Evolutionary conservation across 2,797 vertebrate species (phyloP).

Genomic region (Catharus ustulatus): DNA sequence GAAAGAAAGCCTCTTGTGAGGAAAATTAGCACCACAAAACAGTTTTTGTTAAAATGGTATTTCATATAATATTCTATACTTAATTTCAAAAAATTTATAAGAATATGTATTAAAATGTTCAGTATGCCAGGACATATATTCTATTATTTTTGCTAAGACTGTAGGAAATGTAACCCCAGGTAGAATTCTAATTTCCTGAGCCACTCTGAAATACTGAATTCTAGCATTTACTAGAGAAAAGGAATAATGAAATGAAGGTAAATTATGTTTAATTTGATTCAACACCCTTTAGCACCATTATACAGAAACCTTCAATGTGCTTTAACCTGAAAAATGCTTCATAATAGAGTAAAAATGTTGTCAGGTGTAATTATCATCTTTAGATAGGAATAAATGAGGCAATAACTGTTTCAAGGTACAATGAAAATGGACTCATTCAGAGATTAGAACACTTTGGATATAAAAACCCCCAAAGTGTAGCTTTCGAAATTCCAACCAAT

Average conservation of each 20-base stretch:
- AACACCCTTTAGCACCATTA: not conserved
- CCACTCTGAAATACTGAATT: not conserved
- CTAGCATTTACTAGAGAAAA: not conserved
- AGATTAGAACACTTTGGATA: not conserved
- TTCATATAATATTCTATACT: not conserved
- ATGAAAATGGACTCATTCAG: not conserved
- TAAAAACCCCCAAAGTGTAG: not conserved
- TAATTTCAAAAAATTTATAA: not conserved
- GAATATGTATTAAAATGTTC: not conserved
- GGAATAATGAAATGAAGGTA: not conserved
- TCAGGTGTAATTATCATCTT: constrained; percentile 9
- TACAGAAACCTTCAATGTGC: not conserved
- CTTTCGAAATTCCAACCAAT: not conserved
- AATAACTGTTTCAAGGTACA: not conserved
- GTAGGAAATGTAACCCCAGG: not conserved
- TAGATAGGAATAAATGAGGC: constrained; percentile 11
- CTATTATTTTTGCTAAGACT: not conserved
- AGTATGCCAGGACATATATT: not conserved
- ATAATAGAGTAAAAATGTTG: constrained; percentile 1
- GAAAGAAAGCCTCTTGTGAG: not conserved
- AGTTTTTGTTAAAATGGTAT: not conserved
- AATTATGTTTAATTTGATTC: not conserved
- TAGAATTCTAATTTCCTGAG: not conserved
- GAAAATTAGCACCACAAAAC: not conserved
- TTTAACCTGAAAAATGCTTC: constrained; percentile 2